Evolutionary conservation across 2,797 vertebrate species (phyloP).

Genomic region (Hypotaenidia philippensis): DNA sequence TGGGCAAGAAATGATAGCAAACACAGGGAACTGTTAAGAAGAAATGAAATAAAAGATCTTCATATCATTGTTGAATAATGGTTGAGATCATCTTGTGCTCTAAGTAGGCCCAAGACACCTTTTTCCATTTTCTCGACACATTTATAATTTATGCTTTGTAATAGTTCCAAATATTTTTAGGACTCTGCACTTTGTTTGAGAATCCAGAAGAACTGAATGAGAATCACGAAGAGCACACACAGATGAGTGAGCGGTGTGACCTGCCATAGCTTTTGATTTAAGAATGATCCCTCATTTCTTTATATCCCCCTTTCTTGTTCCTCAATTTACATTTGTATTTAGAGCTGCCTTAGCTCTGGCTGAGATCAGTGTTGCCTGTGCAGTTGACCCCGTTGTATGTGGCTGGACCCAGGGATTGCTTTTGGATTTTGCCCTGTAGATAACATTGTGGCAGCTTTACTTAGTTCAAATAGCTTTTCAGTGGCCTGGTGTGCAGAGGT

Average conservation of each 20-base stretch:
- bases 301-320: not conserved
- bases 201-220: constrained; percentile 72
- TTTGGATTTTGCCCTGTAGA: constrained; percentile 20
- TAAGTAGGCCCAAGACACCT: constrained; percentile 80
- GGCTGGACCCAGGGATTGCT: not conserved
- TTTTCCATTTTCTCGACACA: constrained; percentile 84
- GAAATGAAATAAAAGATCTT: constrained; percentile 85
- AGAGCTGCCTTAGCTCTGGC: constrained; percentile 12
- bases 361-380: not conserved
- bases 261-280: constrained; percentile 48
- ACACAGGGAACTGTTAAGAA: constrained; percentile 86
- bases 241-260: constrained; percentile 57
- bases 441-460: not conserved
- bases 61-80: constrained; percentile 83
- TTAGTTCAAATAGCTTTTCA: not conserved
- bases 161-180: constrained; percentile 88
- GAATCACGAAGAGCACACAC: constrained; percentile 73
- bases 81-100: constrained; percentile 80
- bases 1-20: constrained; percentile 90
- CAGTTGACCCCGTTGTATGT: not conserved
- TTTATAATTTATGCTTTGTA: constrained; percentile 88
- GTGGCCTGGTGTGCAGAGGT: not conserved
- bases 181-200: constrained; percentile 82
- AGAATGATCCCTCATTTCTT: constrained; percentile 46
- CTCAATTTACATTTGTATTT: constrained; percentile 34